Evolutionary conservation across 2,797 vertebrate species (phyloP).

Genomic region (Urocyon cinereoargenteus): DNA sequence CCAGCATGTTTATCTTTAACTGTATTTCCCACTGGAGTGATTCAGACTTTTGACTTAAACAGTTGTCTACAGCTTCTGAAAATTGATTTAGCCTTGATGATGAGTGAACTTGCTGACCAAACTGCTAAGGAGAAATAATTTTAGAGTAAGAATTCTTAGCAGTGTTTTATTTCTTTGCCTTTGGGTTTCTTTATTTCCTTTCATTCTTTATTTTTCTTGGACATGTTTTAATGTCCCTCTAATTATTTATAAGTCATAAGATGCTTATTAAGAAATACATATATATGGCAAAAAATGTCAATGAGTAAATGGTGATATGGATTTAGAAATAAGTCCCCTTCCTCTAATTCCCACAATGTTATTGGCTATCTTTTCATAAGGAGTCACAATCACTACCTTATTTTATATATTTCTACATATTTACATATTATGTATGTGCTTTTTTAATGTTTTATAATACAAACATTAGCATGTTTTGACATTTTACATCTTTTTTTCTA

Average conservation of each 20-base stretch:
- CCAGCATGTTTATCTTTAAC: constrained; percentile 49
- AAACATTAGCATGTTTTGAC: background rate
- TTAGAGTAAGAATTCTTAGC: background rate
- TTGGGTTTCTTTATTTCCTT: background rate
- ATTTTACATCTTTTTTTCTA: background rate
- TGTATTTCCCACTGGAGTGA: constrained; percentile 63
- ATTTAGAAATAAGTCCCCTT: background rate
- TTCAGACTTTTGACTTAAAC: constrained; percentile 65
- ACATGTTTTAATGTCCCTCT: constrained; percentile 50
- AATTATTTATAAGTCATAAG: background rate
- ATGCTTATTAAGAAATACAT: background rate
- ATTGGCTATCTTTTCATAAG: background rate
- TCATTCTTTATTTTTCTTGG: background rate
- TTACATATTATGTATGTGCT: background rate
- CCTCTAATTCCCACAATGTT: background rate
- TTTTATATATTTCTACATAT: background rate
- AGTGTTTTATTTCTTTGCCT: constrained; percentile 30
- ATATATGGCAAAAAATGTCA: background rate
- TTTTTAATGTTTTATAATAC: background rate
- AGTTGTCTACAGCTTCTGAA: constrained; percentile 51
- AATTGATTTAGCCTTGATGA: constrained; percentile 70
- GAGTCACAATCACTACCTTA: background rate
- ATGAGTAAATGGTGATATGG: background rate
- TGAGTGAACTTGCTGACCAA: constrained; percentile 62
- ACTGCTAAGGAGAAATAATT: constrained; percentile 36